Base-by-base conservation (phyloP, 1,140 invertebrate species). In the Zaprionus ghesquierei region DNA sequence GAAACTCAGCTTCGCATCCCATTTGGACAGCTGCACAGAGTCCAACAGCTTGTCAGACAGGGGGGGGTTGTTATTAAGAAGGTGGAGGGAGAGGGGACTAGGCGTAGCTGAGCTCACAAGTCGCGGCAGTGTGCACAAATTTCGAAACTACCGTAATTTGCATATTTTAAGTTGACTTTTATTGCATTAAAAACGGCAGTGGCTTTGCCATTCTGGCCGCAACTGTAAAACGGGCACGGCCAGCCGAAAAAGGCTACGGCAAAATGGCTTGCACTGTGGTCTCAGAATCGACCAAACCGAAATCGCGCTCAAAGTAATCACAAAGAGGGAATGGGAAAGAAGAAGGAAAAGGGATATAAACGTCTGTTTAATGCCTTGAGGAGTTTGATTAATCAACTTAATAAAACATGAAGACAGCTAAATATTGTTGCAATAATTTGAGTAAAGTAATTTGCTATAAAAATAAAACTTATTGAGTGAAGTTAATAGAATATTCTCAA, bases 161-260 rank as follows among this genome's bases (percentile, higher is more conserved):
- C 84, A 87, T 87, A 87, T 87, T 87, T 87, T 87, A 87, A 87
- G 84, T 87, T 87, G 84, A 87, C 84, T 87, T 87, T 87, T 87
- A 87, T 87, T 87, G 84, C 84, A 87, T 87, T 87, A 87, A 87
- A 89, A 89, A 89, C 89, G 84, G 77, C 62, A 89, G 77, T 89
- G 69, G 75, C 69, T 79, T 71, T 69, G 73, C 82, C 75, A 79
- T 84, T 89, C 72, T 81, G 79, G 77, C 84, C 84, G 65, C 82
- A 89, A 65, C 75, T 66, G 69, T 76, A 72, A 72, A 76, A 61
- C 56, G 51, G 54, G 50, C 56, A 33, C 60, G 31, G 20, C 58
- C 54, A 54, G 22, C 25, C 46, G 33, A 49, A 56, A 54, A 35
- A 46, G 59, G 65, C 65, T 68, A 72, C 69, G 58, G 41, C 71